Evolutionary conservation across 2,888 invertebrate genomes (phyloP).

Genomic region (Homarus gammarus): DNA sequence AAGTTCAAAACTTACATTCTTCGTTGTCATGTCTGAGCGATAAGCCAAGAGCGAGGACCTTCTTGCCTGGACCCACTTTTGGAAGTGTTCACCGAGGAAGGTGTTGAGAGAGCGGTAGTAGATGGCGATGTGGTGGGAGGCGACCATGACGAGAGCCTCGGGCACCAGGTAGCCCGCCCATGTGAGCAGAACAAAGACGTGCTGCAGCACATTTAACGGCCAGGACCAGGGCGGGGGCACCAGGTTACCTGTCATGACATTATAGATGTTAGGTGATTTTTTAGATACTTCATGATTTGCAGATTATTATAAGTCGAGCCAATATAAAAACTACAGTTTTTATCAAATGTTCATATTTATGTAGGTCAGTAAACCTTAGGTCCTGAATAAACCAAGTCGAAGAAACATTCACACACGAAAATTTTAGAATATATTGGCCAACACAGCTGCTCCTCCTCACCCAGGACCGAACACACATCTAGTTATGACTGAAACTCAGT

Average conservation of each 20-base stretch:
- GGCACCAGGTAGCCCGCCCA: conserved; percentile 29
- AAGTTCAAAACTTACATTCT: background rate
- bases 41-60: background rate
- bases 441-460: no score
- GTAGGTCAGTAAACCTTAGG: no score
- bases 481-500: no score
- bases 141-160: conserved; percentile 18
- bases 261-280: no score
- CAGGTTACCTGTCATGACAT: background rate
- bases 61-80: background rate
- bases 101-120: conserved; percentile 18
- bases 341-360: no score
- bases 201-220: background rate
- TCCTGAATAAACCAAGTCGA: no score
- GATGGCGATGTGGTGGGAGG: conserved; percentile 18
- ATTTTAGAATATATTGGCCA: no score
- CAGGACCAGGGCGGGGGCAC: background rate
- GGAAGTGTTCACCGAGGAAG: background rate
- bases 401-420: no score
- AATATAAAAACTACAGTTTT: no score
- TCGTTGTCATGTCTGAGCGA: background rate
- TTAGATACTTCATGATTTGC: no score
- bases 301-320: no score
- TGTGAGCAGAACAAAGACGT: background rate
- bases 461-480: no score